Base-by-base conservation (phyloP, 2,797 vertebrate species). In the Morus bassanus region DNA sequence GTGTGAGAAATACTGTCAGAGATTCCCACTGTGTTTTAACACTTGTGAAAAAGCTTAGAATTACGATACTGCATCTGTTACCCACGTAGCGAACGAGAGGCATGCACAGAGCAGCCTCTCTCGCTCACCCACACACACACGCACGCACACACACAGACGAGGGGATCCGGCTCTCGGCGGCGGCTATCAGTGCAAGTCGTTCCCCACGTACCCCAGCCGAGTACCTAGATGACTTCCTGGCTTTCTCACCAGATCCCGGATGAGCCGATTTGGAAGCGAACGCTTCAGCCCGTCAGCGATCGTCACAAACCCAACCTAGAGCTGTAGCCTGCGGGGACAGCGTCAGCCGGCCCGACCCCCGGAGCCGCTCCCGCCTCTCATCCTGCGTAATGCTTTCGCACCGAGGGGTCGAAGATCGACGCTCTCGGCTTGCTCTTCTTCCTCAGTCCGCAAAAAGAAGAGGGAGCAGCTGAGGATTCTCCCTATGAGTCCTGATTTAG, bases 301-400 rank as follows among this genome's bases (percentile, higher is more conserved):
- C 41, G 10, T 9, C 53, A 11, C 24, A 45, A 70, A 25, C 18
- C 18, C 6, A 61, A 13, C 27, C 22, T 8, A 19, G 15, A 41
- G 9, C 4, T 3, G 14, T 7, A 48, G 64, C 22, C 25, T 7
- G 0, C 0, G 9, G 43, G 33, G 50, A 7, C 8, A 8, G 28
- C 22, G 2, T 22, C 41, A 18, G 23, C 23, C 37, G 4, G 2
- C 12, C 35, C 1, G 4, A 60, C 28, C 41, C n/a, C 70, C 1
- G 0, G 65, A 21, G 53, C 65, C 4, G 10, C 30, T 63, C 16
- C 59, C 4, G 31, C n/a, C 63, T 56, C n/a, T 65, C 28, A 39
- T 41, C 75, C 59, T 21, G 15, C 21, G 3, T 57, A 63, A 95
- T 35, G 64, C 85, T 75, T 46, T 51, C 9, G 21, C 16, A 27